Evolutionary conservation across 92 coral and sea anemone genomes (phyloP).

Genomic region (Parazoanthus atlanticus): DNA sequence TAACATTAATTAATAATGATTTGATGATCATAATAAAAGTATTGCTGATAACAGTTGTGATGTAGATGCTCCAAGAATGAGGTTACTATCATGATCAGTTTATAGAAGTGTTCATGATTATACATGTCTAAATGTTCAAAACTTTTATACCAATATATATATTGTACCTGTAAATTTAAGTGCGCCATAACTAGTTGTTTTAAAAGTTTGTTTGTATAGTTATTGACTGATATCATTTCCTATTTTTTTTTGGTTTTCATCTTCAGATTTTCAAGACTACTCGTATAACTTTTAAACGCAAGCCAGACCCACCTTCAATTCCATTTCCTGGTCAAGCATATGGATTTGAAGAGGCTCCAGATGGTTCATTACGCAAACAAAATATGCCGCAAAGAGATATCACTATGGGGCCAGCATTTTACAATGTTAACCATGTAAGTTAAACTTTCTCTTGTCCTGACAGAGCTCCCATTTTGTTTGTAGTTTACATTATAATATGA

Average conservation of each 20-base stretch:
- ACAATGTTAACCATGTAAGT: conserved; percentile 89
- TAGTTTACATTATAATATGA: no score
- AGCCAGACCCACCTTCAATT: conserved; percentile 96
- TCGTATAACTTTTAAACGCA: conserved; percentile 85
- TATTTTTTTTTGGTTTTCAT: no score
- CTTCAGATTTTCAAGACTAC: conserved; percentile 77
- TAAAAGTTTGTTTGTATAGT: background rate
- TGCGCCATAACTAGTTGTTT: background rate
- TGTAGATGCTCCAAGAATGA: no score
- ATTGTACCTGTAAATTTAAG: background rate
- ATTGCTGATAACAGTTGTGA: no score
- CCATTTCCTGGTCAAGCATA: conserved; percentile 99
- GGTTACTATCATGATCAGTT: no score
- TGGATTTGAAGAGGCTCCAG: conserved; percentile 93
- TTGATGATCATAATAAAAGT: no score
- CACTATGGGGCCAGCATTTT: conserved; percentile 93
- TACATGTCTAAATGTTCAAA: background rate
- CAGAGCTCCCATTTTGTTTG: background rate
- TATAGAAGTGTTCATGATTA: no score
- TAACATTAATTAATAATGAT: no score
- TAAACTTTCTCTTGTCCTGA: background rate
- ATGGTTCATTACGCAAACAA: conserved; percentile 91
- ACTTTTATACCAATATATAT: background rate
- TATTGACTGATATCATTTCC: background rate
- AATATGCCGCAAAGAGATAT: conserved; percentile 79